Evolutionary conservation across 2,113 vertebrate genomes (phyloP).

Genomic region (Orientallactaga bullata): DNA sequence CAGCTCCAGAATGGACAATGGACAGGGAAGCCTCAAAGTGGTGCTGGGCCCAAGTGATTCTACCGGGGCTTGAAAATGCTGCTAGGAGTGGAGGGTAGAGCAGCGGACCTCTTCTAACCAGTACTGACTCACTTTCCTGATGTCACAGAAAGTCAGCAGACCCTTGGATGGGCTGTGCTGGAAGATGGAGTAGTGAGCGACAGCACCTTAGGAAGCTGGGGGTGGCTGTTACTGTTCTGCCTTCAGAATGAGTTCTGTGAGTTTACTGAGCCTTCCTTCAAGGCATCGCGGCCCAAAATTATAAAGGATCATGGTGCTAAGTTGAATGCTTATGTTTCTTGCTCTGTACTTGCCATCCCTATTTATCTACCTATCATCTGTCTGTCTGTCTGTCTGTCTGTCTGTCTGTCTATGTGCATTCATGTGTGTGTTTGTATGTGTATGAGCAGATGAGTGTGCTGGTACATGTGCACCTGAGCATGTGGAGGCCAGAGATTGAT

Average conservation of each 20-base stretch:
- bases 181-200: neutral
- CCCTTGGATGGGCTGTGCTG: neutral
- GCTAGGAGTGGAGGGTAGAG: neutral
- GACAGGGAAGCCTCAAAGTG: neutral
- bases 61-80: neutral
- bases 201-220: neutral
- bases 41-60: neutral
- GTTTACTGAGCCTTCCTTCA: neutral
- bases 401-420: too few relatives aligned
- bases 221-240: neutral
- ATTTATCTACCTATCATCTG: too few relatives aligned
- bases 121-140: conserved; percentile 1
- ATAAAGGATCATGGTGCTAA: neutral
- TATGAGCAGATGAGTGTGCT: too few relatives aligned
- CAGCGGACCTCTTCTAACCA: neutral
- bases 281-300: neutral
- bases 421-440: too few relatives aligned
- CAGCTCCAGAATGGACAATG: neutral
- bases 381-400: too few relatives aligned
- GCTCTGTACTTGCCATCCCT: neutral
- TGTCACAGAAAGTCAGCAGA: neutral
- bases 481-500: too few relatives aligned
- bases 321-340: neutral
- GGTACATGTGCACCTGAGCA: too few relatives aligned
- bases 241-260: neutral